Conservation (phyloP, 2,113 vertebrate genomes). For the Cavia aperea region DNA sequence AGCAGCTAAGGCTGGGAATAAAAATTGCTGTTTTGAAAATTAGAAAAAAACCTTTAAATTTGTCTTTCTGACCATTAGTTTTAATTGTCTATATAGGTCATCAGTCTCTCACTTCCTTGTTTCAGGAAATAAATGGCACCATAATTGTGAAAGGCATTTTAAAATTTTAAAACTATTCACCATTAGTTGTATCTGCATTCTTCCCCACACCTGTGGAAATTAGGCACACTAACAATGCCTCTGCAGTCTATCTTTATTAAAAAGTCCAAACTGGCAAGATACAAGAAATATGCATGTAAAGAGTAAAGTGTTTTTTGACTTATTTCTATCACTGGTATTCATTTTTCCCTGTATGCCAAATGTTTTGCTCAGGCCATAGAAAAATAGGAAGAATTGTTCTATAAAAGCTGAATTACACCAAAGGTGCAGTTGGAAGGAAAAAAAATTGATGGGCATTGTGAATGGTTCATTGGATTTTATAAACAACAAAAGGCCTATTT, state of each 20-base stretch:
- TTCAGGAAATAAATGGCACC: background rate
- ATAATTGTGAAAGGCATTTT: background rate
- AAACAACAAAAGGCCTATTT: slow-evolving; percentile 55
- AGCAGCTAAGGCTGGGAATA: background rate
- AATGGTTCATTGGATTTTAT: slow-evolving; percentile 45
- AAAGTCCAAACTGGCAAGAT: background rate
- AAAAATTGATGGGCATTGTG: slow-evolving; percentile 20
- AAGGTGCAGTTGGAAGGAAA: background rate
- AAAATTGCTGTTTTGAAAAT: background rate
- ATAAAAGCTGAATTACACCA: background rate
- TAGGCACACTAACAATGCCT: background rate
- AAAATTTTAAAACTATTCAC: background rate
- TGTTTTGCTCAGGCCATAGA: background rate
- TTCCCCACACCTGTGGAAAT: background rate
- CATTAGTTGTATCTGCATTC: background rate
- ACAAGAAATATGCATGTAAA: background rate
- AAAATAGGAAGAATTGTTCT: slow-evolving; percentile 22
- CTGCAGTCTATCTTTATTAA: background rate
- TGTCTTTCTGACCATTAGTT: background rate
- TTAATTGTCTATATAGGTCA: background rate
- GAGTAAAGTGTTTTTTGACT: background rate
- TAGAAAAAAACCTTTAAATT: background rate
- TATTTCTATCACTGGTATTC: background rate
- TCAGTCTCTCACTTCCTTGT: background rate
- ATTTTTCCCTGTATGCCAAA: background rate